Percentiles rank a stretch among this genome's conserved stretches.
phyloP scores from a whole-genome alignment of 35 echinoderm and acorn worm genomes.

The Hemicentrotus pulcherrimus region DNA sequence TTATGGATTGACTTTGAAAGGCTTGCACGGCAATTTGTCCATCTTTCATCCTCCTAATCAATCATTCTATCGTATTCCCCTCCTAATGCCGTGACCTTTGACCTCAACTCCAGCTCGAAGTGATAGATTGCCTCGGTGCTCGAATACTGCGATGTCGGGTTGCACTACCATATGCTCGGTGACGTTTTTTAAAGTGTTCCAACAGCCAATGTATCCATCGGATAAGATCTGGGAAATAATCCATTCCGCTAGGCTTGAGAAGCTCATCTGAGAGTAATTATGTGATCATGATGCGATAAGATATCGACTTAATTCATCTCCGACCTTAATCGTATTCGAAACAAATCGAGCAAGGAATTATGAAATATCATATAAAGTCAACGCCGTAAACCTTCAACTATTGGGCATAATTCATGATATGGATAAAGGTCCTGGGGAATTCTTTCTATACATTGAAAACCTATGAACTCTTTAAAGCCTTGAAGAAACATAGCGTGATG shows the following conservation, averaged over 20 bases:
- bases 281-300: background rate
- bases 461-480: background rate
- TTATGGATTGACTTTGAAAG: conserved; percentile 13
- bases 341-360: background rate
- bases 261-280: background rate
- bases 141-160: conserved; percentile 5
- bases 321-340: background rate
- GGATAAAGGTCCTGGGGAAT: background rate
- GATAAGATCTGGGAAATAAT: background rate
- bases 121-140: background rate
- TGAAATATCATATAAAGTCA: too few species aligned
- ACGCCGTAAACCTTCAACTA: too few species aligned
- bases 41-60: conserved; percentile 28
- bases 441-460: background rate
- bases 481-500: background rate
- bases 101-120: background rate
- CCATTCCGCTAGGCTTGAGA: background rate
- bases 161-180: background rate
- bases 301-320: background rate
- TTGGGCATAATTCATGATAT: too few species aligned
- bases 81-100: conserved; percentile 20
- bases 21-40: conserved; percentile 42
- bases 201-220: background rate
- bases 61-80: conserved; percentile 35
- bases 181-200: background rate